These are phyloP conservation scores for Tyto alba DNA, from an alignment of 2,113 vertebrate genomes.

Conservation along the genomic window DNA sequence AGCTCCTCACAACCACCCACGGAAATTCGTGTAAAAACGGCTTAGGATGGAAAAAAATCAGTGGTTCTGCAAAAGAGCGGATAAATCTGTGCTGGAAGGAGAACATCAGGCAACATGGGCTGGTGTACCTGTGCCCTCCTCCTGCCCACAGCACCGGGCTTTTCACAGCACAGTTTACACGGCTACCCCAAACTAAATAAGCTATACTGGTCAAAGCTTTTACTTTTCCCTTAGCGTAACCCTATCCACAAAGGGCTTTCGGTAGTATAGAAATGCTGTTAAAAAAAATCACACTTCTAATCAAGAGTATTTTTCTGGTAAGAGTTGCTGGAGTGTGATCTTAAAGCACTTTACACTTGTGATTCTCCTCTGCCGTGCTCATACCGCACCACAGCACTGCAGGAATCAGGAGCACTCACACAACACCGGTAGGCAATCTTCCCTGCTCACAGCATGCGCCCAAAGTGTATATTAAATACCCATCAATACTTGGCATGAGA, in stretches of 20 bases:
- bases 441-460: conserved; percentile 15
- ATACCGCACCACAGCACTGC: neutral
- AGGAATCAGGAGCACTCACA: conserved; percentile 26
- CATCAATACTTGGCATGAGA: conserved; percentile 16
- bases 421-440: conserved; percentile 37
- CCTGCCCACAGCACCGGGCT: neutral
- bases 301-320: conserved; percentile 47
- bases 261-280: neutral
- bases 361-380: conserved; percentile 42
- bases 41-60: neutral
- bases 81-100: neutral
- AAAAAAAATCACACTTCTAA: conserved; percentile 37
- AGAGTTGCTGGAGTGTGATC: conserved; percentile 50
- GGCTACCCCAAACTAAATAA: neutral
- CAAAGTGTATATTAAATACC: conserved; percentile 31
- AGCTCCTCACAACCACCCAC: neutral
- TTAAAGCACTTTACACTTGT: conserved; percentile 63
- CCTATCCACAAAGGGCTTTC: neutral
- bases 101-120: neutral
- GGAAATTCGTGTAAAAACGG: neutral
- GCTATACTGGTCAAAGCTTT: neutral
- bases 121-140: neutral
- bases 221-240: neutral
- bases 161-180: neutral
- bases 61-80: neutral